A percentile compares a stretch with the other conserved stretches of the same genome.
Evolutionary conservation across 2,888 invertebrate genomes (phyloP).

Genomic region (Pristionchus mayeri): DNA sequence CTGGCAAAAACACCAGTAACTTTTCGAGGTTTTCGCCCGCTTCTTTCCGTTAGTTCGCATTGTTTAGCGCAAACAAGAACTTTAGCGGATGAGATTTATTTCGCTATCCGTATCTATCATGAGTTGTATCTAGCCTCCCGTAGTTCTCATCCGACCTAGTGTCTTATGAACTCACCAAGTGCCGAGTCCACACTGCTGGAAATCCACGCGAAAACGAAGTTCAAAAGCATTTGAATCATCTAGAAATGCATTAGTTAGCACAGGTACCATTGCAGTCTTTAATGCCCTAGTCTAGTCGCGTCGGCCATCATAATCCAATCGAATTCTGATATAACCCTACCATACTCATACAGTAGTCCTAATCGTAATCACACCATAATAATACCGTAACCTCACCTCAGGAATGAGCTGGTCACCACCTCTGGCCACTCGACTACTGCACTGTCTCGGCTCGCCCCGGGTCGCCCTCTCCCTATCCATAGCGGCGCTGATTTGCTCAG

Average conservation of each 20-base stretch:
- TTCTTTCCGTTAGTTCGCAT: not conserved
- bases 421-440: not conserved
- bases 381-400: too few species aligned
- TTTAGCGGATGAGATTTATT: too few species aligned
- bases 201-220: not conserved
- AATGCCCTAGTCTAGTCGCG: too few species aligned
- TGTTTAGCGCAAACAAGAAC: not conserved
- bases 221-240: constrained; percentile 26
- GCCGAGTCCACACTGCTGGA: constrained; percentile 14
- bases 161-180: not conserved
- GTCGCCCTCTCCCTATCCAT: constrained; percentile 47
- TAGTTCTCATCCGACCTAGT: too few species aligned
- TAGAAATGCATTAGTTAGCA: not conserved
- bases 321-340: not conserved
- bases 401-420: not conserved
- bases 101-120: too few species aligned
- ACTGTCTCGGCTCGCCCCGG: not conserved
- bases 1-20: not conserved
- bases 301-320: too few species aligned
- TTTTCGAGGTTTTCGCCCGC: not conserved
- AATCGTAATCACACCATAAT: not conserved
- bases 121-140: too few species aligned
- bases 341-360: not conserved
- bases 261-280: too few species aligned
- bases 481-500: constrained; percentile 46